These are phyloP conservation scores for Protosalanx chinensis DNA, from an alignment of 2,797 vertebrate species.

Conservation along the genomic window DNA sequence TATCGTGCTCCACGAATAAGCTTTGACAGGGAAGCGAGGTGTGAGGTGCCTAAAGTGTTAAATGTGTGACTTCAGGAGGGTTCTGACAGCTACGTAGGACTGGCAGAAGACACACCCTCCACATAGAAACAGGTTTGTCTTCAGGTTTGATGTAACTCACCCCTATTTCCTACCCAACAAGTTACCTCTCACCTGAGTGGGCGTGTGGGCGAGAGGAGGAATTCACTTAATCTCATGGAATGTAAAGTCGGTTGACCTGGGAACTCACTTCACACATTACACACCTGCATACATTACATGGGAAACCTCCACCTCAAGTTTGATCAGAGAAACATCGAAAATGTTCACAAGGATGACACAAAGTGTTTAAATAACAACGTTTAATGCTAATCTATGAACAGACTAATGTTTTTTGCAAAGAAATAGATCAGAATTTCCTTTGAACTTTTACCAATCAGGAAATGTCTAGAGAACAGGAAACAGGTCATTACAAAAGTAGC, in stretches of 20 bases:
- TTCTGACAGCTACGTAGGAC: slow-evolving; percentile 46
- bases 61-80: slow-evolving; percentile 21
- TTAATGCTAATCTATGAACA: neutral
- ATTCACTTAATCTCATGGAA: slow-evolving; percentile 21
- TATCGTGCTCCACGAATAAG: slow-evolving; percentile 17
- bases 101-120: slow-evolving; percentile 47
- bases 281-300: neutral
- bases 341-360: neutral
- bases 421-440: too few species aligned
- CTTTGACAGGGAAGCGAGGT: slow-evolving; percentile 11
- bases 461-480: too few species aligned
- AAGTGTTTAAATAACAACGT: slow-evolving; percentile 1
- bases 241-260: neutral
- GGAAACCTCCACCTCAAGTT: neutral
- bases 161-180: slow-evolving; percentile 26
- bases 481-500: neutral
- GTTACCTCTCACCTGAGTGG: slow-evolving; percentile 24
- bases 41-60: slow-evolving; percentile 4
- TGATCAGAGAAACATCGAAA: neutral
- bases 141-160: slow-evolving; percentile 50
- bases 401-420: too few species aligned
- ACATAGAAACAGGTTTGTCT: slow-evolving; percentile 67
- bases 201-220: slow-evolving; percentile 17
- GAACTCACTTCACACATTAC: neutral
- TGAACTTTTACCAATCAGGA: too few species aligned